A percentile compares a stretch with the other conserved stretches of the same genome.
These are phyloP conservation scores for Geotrupes spiniger DNA, from an alignment of 2,888 invertebrate genomes.

Conservation along the genomic window DNA sequence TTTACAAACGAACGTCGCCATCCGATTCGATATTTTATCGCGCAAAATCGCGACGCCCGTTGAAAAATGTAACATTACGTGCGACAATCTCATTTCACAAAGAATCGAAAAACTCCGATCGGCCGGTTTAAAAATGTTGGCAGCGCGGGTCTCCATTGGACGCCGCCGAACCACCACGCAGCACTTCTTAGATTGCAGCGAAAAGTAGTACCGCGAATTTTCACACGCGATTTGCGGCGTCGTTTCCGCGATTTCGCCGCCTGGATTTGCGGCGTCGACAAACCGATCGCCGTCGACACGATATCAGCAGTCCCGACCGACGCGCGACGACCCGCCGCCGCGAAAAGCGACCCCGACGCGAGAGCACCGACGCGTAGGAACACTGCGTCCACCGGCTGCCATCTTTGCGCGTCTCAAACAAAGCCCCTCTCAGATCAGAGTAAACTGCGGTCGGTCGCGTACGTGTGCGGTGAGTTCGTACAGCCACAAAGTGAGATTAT, in stretches of 20 bases:
- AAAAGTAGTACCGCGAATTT: constrained; percentile 42
- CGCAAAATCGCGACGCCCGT: too few relatives aligned
- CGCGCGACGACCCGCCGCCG: background rate
- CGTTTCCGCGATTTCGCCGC: background rate
- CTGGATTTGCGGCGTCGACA: background rate
- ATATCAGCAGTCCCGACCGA: too few relatives aligned
- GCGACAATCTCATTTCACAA: background rate
- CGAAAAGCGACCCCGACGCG: background rate
- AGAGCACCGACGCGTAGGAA: constrained; percentile 39
- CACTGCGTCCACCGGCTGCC: constrained; percentile 41
- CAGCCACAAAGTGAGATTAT: too few relatives aligned
- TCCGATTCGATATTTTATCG: too few relatives aligned
- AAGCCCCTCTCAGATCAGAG: constrained; percentile 37
- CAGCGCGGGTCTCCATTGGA: constrained; percentile 21
- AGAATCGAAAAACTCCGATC: background rate
- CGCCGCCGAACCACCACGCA: constrained; percentile 19
- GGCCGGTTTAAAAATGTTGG: too few relatives aligned
- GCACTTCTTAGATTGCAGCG: constrained; percentile 38
- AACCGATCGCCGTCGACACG: too few relatives aligned
- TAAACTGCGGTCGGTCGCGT: constrained; percentile 27
- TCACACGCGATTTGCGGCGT: constrained; percentile 31
- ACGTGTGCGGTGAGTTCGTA: constrained; percentile 24
- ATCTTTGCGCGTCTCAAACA: constrained; percentile 46
- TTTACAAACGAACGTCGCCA: too few relatives aligned
- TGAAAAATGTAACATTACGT: too few relatives aligned